phyloP scores from a whole-genome alignment of 2,888 invertebrate species.

The Drosophila yooni region DNA sequence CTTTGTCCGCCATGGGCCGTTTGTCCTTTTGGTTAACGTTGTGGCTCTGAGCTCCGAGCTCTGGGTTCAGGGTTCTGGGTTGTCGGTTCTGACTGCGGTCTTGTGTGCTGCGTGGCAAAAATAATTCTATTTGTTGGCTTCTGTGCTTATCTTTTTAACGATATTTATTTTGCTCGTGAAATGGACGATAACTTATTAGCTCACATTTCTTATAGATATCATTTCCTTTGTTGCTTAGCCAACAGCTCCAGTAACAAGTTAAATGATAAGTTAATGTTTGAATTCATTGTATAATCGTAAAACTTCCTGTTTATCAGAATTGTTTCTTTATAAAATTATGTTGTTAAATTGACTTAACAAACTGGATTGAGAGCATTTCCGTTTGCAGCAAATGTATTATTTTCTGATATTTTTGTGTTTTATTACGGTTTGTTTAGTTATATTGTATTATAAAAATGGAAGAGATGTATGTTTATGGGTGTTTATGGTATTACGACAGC shows the following conservation, averaged over 20 bases:
- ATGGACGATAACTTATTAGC: slow-evolving; percentile 58
- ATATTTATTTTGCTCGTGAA: slow-evolving; percentile 61
- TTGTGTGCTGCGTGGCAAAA: slow-evolving; percentile 47
- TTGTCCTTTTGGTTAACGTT: slow-evolving; percentile 35
- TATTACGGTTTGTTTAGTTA: background rate
- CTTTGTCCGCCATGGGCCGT: slow-evolving; percentile 34
- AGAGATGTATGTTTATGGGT: background rate
- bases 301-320: background rate
- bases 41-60: slow-evolving; percentile 2
- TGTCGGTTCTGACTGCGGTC: slow-evolving; percentile 26
- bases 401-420: background rate
- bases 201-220: slow-evolving; percentile 33
- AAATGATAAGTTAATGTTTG: background rate
- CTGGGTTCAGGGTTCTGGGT: background rate
- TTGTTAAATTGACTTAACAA: background rate
- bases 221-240: slow-evolving; percentile 7
- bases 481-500: background rate
- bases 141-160: slow-evolving; percentile 68
- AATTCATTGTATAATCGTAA: background rate
- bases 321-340: background rate
- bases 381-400: background rate
- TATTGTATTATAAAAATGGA: background rate
- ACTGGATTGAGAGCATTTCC: background rate
- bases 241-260: background rate
- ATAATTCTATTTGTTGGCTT: slow-evolving; percentile 71